Base-by-base conservation (phyloP, 2,113 vertebrate genomes). In the Nesoenas mayeri region DNA sequence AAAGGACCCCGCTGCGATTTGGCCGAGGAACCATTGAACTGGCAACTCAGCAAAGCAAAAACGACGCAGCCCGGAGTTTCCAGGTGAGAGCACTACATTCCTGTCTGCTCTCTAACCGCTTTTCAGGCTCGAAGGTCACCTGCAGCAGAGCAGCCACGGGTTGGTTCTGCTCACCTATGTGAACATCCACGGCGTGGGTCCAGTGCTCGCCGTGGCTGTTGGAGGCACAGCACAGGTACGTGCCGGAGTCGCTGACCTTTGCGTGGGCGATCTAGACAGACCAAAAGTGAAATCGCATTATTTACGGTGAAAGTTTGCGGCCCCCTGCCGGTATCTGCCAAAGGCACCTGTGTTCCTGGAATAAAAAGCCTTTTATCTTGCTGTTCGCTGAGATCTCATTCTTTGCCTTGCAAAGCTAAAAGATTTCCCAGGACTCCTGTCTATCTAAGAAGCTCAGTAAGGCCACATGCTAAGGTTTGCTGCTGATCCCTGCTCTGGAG, bases 211-310 rank as follows among this genome's bases (percentile, higher is more conserved):
- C 96, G 0, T 93, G 89, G 19, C 91, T 79, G 69, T 99, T 99
- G 72, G 98, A 98, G 66, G 98, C 97, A 20, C 98, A 98, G 93
- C 99, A 99, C 62, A 99, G 97, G 88, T 99, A 99, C 0, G 98
- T 96, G 70, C 98, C 99, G 0, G 78, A 85, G 64, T 96, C 95
- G 16, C 80, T 92, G 60, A 50, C 53, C 85, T 92, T 94, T 26
- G 84, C 13, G 0, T 87, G 85, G 66, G 26, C 11, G 48, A 97
- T 96, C 97, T 97, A 92, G 83, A 84, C 28, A 80, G 28, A 93
- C 2, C 36, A 84, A 70, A 89, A 91, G 36, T 86, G 57, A 89
- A 90, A 89, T 38, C 31, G 47, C 36, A 25, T 93, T 53, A 88
- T 71, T 96, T 50, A 61, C 15, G n/a, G 13, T 47, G 19, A 31